phyloP scores from a whole-genome alignment of 1,140 invertebrate species.

The Hirudo medicinalis region DNA sequence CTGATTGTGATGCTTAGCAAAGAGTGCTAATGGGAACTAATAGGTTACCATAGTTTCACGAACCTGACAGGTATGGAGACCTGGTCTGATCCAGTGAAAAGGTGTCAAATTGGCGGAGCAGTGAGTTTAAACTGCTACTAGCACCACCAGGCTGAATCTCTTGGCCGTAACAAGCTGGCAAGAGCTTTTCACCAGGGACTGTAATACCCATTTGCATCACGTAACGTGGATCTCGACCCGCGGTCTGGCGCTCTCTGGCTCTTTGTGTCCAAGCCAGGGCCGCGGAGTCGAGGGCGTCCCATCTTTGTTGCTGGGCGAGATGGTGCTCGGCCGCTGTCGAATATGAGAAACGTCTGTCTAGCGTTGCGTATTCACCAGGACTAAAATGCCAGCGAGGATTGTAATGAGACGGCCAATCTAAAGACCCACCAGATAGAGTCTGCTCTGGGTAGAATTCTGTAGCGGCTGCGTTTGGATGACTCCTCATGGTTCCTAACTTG shows the following conservation, averaged over 20 bases:
- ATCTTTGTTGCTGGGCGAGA: background rate
- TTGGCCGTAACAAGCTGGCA: constrained; percentile 5
- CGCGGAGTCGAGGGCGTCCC: constrained; percentile 5
- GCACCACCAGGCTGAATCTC: constrained; percentile 4
- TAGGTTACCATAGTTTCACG: no score
- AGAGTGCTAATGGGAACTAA: no score
- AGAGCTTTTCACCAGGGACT: background rate
- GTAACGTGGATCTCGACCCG: background rate
- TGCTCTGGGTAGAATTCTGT: constrained; percentile 7
- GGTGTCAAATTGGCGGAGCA: constrained; percentile 6
- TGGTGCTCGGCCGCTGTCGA: constrained; percentile 6
- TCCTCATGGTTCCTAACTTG: background rate
- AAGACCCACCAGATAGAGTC: background rate
- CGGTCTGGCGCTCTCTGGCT: constrained; percentile 1
- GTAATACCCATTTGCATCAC: background rate
- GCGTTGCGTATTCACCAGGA: constrained; percentile 15
- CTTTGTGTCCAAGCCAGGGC: constrained; percentile 1
- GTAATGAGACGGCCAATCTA: constrained; percentile 10
- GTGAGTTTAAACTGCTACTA: constrained; percentile 5
- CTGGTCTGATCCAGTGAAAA: constrained; percentile 4
- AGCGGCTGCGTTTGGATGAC: background rate
- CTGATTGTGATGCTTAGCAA: no score
- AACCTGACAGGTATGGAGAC: constrained; percentile 5
- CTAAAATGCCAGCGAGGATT: constrained; percentile 11
- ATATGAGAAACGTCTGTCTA: constrained; percentile 15